A percentile compares a stretch with the other conserved stretches of the same genome.
These are phyloP conservation scores for Parotia lawesii DNA, from an alignment of 2,113 vertebrate species.

Conservation along the genomic window DNA sequence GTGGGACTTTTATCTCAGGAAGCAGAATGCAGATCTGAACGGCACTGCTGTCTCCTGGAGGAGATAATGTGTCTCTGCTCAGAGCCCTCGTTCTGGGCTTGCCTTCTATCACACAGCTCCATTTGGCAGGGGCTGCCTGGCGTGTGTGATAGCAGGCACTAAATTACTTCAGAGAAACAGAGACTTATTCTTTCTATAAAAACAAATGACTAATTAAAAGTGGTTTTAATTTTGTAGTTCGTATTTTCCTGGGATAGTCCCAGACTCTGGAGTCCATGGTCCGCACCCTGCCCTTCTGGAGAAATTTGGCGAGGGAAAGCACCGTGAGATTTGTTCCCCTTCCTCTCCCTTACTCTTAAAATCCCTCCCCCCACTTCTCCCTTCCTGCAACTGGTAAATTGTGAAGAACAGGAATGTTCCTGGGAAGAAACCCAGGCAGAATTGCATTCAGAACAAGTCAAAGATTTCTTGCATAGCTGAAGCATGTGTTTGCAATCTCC, in stretches of 20 bases:
- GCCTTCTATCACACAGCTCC: conserved; percentile 21
- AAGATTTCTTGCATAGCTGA: conserved; percentile 64
- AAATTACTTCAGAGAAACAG: conserved; percentile 8
- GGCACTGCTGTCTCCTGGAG: conserved; percentile 30
- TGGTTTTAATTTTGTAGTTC: conserved; percentile 28
- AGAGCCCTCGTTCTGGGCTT: not conserved
- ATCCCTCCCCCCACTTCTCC: not conserved
- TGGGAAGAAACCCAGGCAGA: conserved; percentile 65
- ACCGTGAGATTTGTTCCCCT: not conserved
- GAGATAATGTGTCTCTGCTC: not conserved
- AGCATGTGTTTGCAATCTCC: conserved; percentile 67
- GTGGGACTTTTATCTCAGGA: not conserved
- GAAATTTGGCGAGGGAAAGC: conserved; percentile 25
- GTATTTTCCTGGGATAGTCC: not conserved
- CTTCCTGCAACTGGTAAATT: conserved; percentile 54
- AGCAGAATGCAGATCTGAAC: not conserved
- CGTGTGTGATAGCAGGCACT: not conserved
- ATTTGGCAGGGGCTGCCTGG: conserved; percentile 24
- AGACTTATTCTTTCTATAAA: not conserved
- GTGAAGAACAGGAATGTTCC: conserved; percentile 59
- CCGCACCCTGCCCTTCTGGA: conserved; percentile 41
- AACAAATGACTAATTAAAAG: conserved; percentile 36
- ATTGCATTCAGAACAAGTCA: conserved; percentile 58
- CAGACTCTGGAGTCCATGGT: not conserved
- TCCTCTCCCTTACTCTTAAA: conserved; percentile 22